Conservation (phyloP, 30 jellyfish, hydroid and myxozoan genomes). For the Catostylus mosaicus region DNA sequence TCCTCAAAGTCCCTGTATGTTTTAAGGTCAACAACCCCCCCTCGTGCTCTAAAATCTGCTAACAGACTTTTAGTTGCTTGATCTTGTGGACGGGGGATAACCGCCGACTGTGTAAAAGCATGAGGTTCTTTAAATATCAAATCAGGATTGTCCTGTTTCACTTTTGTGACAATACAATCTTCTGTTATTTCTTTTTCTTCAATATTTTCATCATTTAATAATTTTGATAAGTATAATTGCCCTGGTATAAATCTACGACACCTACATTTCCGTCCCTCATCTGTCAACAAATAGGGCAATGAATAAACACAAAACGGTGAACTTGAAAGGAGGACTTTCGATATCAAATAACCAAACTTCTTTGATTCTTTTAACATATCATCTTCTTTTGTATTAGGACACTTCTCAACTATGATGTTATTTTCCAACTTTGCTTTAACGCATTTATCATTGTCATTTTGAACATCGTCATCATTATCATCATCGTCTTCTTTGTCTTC, state of each 20-base stretch:
- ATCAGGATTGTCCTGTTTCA: slow-evolving; percentile 44
- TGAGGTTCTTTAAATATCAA: slow-evolving; percentile 78
- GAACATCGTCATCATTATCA: not conserved
- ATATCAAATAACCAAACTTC: slow-evolving; percentile 54
- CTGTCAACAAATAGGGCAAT: slow-evolving; percentile 85
- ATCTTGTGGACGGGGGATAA: slow-evolving; percentile 73
- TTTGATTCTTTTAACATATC: slow-evolving; percentile 53
- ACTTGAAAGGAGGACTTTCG: slow-evolving; percentile 72
- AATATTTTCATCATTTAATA: slow-evolving; percentile 20
- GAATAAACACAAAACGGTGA: slow-evolving; percentile 88
- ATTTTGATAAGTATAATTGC: slow-evolving; percentile 81
- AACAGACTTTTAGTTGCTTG: slow-evolving; percentile 33
- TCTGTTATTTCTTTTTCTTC: slow-evolving; percentile 1
- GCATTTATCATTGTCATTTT: not conserved
- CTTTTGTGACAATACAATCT: not conserved
- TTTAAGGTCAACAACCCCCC: slow-evolving; percentile 89
- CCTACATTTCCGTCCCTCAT: slow-evolving; percentile 72
- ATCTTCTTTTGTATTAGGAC: slow-evolving; percentile 31
- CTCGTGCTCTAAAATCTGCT: slow-evolving; percentile 95
- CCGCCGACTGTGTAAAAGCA: slow-evolving; percentile 81
- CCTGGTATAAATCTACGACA: slow-evolving; percentile 83
- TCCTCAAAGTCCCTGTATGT: slow-evolving; percentile 81
- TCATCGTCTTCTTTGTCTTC: slow-evolving; percentile 17
- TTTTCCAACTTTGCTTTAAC: not conserved
- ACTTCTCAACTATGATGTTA: slow-evolving; percentile 22